Conservation (phyloP, 2,888 invertebrate genomes). For the Gastrophysa polygoni region DNA sequence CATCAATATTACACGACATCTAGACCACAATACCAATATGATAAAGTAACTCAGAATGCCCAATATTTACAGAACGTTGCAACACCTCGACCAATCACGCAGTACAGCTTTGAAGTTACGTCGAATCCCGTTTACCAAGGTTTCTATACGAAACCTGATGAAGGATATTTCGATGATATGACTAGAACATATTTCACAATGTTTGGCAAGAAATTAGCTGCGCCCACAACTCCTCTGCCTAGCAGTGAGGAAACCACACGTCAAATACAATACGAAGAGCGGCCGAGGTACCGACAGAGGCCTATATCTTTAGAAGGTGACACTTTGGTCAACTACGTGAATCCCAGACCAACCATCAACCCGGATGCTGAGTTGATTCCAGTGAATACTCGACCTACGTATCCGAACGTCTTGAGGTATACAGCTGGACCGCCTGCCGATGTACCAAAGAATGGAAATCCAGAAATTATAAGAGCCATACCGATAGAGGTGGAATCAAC, state of each 20-base stretch:
- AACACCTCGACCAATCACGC: conserved; percentile 46
- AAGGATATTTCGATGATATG: conserved; percentile 72
- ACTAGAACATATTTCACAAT: conserved; percentile 77
- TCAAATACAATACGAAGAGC: conserved; percentile 1
- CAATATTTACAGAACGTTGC: conserved; percentile 39
- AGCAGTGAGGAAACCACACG: conserved; percentile 17
- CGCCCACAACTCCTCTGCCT: conserved; percentile 57
- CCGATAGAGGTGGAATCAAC: conserved; percentile 37
- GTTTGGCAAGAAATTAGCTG: conserved; percentile 72
- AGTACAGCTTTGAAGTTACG: conserved; percentile 54
- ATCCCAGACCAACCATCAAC: conserved; percentile 70
- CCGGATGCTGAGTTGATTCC: conserved; percentile 68
- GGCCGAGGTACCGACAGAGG: conserved; percentile 39
- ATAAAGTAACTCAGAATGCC: conserved; percentile 51
- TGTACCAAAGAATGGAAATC: conserved; percentile 25
- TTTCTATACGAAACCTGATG: conserved; percentile 74
- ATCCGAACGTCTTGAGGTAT: conserved; percentile 44
- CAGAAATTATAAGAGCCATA: conserved; percentile 51
- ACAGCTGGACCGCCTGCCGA: conserved; percentile 30
- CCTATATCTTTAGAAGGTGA: conserved; percentile 66
- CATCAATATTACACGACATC: conserved; percentile 62
- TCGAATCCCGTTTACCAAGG: conserved; percentile 61
- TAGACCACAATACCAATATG: conserved; percentile 57
- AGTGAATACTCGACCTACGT: conserved; percentile 27
- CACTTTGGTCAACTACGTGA: conserved; percentile 73